phyloP scores from a whole-genome alignment of 2,797 vertebrate genomes.

The Rhodeus uyekii region DNA sequence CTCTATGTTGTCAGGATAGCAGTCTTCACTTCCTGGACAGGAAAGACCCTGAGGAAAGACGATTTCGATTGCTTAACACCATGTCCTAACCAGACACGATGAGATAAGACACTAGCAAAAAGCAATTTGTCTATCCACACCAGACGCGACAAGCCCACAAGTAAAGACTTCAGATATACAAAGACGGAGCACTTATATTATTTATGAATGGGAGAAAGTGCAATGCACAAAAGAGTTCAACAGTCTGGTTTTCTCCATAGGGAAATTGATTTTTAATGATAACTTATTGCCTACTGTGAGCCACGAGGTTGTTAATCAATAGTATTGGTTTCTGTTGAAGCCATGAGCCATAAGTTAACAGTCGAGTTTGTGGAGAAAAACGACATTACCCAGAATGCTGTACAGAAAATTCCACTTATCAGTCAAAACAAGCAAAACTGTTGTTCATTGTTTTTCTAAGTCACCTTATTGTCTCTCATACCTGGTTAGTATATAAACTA shows the following conservation, averaged over 20 bases:
- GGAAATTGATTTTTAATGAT: neutral
- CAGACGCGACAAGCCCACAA: neutral
- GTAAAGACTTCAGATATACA: neutral
- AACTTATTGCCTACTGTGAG: neutral
- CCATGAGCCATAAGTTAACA: neutral
- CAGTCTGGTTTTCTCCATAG: neutral
- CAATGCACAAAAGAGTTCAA: neutral
- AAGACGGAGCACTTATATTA: neutral
- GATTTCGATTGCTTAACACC: neutral
- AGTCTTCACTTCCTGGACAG: conserved; percentile 18
- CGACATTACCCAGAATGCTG: neutral
- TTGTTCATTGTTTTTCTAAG: no score
- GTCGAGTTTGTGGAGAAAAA: neutral
- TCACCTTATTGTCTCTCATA: no score
- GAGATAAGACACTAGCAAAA: neutral
- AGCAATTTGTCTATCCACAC: neutral
- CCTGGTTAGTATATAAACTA: no score
- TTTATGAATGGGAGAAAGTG: neutral
- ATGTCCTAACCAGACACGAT: neutral
- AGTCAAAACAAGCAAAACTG: neutral
- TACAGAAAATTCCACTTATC: neutral
- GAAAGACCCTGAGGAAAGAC: conserved; percentile 4
- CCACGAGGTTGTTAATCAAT: neutral
- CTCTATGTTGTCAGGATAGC: conserved; percentile 50
- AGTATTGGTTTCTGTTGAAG: neutral